These are phyloP conservation scores for Montifringilla adamsi DNA, from an alignment of 2,113 vertebrate genomes.

Conservation along the genomic window DNA sequence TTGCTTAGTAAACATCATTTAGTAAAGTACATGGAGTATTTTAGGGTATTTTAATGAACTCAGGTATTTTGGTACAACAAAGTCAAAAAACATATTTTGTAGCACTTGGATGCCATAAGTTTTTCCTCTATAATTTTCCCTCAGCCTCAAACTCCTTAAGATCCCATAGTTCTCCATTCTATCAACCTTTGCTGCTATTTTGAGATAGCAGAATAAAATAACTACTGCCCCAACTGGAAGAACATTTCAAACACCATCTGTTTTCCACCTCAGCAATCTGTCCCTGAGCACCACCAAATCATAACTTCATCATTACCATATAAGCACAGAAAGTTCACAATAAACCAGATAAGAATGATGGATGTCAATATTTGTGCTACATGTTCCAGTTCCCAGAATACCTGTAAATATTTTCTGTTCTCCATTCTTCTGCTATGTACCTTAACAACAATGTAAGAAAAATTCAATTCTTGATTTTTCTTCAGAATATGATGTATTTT, in stretches of 20 bases:
- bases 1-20: not conserved
- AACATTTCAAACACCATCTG: not conserved
- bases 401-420: not conserved
- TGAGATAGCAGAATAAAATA: not conserved
- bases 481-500: not conserved
- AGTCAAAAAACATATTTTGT: not conserved
- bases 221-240: not conserved
- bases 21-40: not conserved
- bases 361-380: not conserved
- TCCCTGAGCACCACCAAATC: not conserved
- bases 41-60: not conserved
- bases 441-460: not conserved
- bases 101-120: not conserved
- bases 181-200: not conserved
- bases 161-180: not conserved
- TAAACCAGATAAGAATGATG: not conserved
- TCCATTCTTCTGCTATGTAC: not conserved
- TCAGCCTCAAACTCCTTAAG: not conserved
- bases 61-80: not conserved
- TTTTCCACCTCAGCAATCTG: not conserved
- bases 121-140: not conserved
- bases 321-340: not conserved
- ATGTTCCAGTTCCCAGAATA: not conserved
- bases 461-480: not conserved
- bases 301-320: not conserved